Evolutionary conservation across 2,888 invertebrate species (phyloP).

Genomic region (Amblyjoppa proteus): DNA sequence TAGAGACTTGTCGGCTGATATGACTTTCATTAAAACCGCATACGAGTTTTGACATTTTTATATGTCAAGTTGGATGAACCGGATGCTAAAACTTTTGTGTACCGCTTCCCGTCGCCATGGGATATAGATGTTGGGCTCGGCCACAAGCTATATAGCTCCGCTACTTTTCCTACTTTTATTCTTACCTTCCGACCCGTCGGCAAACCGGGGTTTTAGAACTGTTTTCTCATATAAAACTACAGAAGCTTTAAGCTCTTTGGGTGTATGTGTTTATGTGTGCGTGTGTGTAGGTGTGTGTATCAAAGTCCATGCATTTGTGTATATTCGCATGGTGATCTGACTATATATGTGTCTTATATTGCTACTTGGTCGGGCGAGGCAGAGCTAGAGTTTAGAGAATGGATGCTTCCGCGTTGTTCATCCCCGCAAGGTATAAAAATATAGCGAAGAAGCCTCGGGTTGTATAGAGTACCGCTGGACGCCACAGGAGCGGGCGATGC

Average conservation of each 20-base stretch:
- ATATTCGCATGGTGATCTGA: conserved; percentile 52
- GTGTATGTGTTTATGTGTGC: conserved; percentile 40
- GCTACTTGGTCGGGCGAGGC: conserved; percentile 44
- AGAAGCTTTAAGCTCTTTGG: conserved; percentile 70
- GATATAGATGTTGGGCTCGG: conserved; percentile 38
- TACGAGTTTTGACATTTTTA: conserved; percentile 16
- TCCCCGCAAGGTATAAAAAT: conserved; percentile 77
- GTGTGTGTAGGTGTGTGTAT: conserved; percentile 29
- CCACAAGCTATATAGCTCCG: conserved; percentile 32
- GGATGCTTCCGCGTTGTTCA: conserved; percentile 65
- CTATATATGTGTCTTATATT: conserved; percentile 57
- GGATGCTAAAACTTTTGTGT: conserved; percentile 46
- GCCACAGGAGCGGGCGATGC: conserved; percentile 43
- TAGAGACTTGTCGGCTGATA: background rate
- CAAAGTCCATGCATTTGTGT: conserved; percentile 14
- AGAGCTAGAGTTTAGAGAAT: conserved; percentile 56
- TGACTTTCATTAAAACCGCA: background rate
- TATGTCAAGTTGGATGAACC: conserved; percentile 42
- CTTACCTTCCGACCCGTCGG: conserved; percentile 57
- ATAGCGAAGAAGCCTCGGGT: conserved; percentile 54
- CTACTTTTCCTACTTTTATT: conserved; percentile 60
- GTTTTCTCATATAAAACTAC: conserved; percentile 74
- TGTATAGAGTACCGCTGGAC: conserved; percentile 33
- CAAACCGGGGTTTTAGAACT: conserved; percentile 65
- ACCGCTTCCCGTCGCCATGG: conserved; percentile 44